Evolutionary conservation across 2,113 vertebrate genomes (phyloP), one percentile per base, ranked within the genome.

Genomic region (Seriola aureovittata): DNA sequence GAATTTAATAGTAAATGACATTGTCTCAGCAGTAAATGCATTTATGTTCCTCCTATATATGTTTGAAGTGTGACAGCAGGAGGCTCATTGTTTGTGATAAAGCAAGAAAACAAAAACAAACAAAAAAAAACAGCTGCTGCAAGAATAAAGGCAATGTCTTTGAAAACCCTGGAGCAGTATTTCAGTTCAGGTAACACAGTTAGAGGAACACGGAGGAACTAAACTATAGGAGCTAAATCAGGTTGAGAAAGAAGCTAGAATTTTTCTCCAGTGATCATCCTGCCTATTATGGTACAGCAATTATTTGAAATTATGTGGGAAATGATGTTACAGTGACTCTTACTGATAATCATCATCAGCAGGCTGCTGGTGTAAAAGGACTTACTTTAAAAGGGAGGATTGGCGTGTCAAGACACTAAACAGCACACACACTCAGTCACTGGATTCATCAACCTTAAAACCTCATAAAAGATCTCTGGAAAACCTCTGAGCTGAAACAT

Each of bases 1-100:
- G 23, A 81, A 60, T 83, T 70, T 75, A 84, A 63, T 10, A 3
- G 62, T 73, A 85, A 88, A 91, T 80, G 0, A 72, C 50, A 77
- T 89, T 91, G 74, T 75, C 60, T 66, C n/a, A 69, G 55, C 48
- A 59, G 40, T 75, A 71, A 89, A 82, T 85, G 36, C n/a, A 50
- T 74, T 79, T 79, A 19, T 81, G 62, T 50, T 64, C 58, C 57
- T 63, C 17, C 65, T 71, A 23, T 73, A 57, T 70, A 34, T 74
- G n/a, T 80, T 72, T 82, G 9, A 86, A 81, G 42, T 13, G 7
- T 3, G 4, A 62, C 57, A 81, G 52, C 38, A 70, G 40, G 21
- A 54, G 64, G 65, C 36, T 50, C 14, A 60, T 68, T 76, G 16
- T 67, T 74, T 29, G 54, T 19, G 0, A 59, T 75, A 23, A 71